Percentiles rank a stretch among this genome's conserved stretches.
These are phyloP conservation scores for Netelia virgata DNA, from an alignment of 2,888 invertebrate genomes.

Conservation along the genomic window DNA sequence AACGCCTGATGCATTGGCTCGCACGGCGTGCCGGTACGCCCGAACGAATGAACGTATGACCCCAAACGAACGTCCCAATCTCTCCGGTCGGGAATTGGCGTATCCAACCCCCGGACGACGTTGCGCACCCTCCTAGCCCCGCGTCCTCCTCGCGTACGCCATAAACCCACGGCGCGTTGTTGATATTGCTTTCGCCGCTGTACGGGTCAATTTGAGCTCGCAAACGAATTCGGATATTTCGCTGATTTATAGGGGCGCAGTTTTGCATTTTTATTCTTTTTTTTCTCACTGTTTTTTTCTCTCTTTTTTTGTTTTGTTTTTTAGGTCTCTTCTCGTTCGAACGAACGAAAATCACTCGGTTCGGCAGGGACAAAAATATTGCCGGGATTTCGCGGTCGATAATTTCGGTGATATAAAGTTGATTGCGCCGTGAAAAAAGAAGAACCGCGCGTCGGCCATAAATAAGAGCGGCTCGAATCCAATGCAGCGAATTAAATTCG, in stretches of 20 bases:
- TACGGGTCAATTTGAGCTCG: slow-evolving; percentile 63
- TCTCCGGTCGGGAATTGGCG: slow-evolving; percentile 49
- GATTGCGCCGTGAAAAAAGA: too few relatives aligned
- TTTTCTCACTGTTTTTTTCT: neutral
- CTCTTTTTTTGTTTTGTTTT: neutral
- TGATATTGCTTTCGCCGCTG: slow-evolving; percentile 62
- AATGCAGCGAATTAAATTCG: too few relatives aligned
- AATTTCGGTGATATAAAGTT: too few relatives aligned
- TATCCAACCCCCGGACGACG: neutral
- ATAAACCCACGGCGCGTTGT: slow-evolving; percentile 59
- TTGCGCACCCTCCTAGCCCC: neutral
- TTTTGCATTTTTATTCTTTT: neutral
- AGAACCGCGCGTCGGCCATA: too few relatives aligned
- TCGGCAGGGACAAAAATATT: too few relatives aligned
- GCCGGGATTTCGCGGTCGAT: too few relatives aligned
- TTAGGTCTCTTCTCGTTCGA: neutral
- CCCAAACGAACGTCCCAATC: slow-evolving; percentile 61
- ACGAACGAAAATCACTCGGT: too few relatives aligned
- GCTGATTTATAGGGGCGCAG: slow-evolving; percentile 50
- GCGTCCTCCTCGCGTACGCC: neutral
- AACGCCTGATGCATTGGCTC: slow-evolving; percentile 66
- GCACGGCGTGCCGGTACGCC: slow-evolving; percentile 53
- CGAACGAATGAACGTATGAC: slow-evolving; percentile 64
- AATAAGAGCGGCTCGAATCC: too few relatives aligned
- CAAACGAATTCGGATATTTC: slow-evolving; percentile 55